A percentile compares a stretch with the other conserved stretches of the same genome.
Evolutionary conservation across 1,140 invertebrate genomes (phyloP).

Genomic region (Pseudomyrmex cubaensis): DNA sequence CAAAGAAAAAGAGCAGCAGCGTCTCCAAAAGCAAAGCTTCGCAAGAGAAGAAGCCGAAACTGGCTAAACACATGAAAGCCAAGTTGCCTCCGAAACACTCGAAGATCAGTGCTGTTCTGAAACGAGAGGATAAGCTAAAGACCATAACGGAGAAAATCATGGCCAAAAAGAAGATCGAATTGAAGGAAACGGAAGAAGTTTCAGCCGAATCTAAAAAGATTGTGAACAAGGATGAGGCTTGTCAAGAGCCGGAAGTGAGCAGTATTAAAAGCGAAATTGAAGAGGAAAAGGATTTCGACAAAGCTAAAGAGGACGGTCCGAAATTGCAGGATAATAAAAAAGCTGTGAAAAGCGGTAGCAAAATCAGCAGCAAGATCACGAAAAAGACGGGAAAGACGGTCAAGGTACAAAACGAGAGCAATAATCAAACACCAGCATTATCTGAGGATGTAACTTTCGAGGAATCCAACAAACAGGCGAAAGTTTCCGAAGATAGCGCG

Average conservation of each 20-base stretch:
- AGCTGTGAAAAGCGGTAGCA: slow-evolving; percentile 72
- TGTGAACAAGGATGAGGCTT: slow-evolving; percentile 72
- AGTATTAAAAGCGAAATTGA: slow-evolving; percentile 79
- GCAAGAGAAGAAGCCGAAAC: slow-evolving; percentile 77
- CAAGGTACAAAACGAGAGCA: slow-evolving; percentile 76
- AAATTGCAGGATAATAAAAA: slow-evolving; percentile 73
- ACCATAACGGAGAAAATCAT: slow-evolving; percentile 80
- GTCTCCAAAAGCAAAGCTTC: slow-evolving; percentile 70
- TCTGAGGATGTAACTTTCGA: slow-evolving; percentile 80
- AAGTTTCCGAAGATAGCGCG: slow-evolving; percentile 66
- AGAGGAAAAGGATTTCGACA: slow-evolving; percentile 79
- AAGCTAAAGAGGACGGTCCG: slow-evolving; percentile 75
- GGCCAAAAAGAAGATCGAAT: slow-evolving; percentile 78
- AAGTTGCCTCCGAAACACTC: slow-evolving; percentile 78
- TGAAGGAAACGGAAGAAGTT: slow-evolving; percentile 78
- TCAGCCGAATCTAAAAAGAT: slow-evolving; percentile 75
- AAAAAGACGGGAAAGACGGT: slow-evolving; percentile 76
- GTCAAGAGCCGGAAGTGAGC: slow-evolving; percentile 66
- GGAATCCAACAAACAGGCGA: slow-evolving; percentile 73
- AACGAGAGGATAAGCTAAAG: slow-evolving; percentile 80
- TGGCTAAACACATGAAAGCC: slow-evolving; percentile 81
- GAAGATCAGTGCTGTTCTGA: slow-evolving; percentile 75
- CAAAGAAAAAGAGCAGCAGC: slow-evolving; percentile 72
- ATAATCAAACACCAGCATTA: slow-evolving; percentile 71
- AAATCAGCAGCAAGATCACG: slow-evolving; percentile 70